Base-by-base conservation (phyloP, 2,888 invertebrate species). In the Nesidiocoris tenuis region DNA sequence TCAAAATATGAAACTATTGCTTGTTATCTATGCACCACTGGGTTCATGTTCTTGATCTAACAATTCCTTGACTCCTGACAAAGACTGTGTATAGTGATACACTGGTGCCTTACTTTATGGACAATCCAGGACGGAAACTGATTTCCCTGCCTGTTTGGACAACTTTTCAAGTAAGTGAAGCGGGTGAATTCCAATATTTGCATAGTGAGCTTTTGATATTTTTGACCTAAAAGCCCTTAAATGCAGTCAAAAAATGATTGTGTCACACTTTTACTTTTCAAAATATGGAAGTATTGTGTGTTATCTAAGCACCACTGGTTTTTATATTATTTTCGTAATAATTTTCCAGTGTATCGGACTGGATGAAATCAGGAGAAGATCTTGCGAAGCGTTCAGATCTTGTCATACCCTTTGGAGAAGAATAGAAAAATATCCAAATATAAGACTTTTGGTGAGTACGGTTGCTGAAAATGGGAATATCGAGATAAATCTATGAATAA, bases 71-170 rank as follows among this genome's bases (percentile, higher is more conserved):
- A 64, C 61, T 16, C 22, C n/a, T 56, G 1, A 12, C 68, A 5
- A 76, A 84, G 83, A 80, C 80, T 57, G 76, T 80, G 17, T 80
- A 79, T 63, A 79, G 79, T 25, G 75, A 79, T 57, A 61, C 75
- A 7, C 63, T 79, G 7, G 75, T 77, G 17, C 78, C 78, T 18
- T 74, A 77, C 12, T 72, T 80, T 0, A 66, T 79, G 63, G 79
- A 80, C 19, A 78, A 77, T 12, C 79, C 79, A 25, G 79, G 78
- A 18, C 65, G 79, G 23, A 79, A 79, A 67, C 74, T 94, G 61
- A 88, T 91, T 54, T 91, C 93, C 55, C 85, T 96, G 75, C 91
- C 96, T 1, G 84, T 96, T 74, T 96, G 96, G 96, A 88, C 92
- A 22, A 89, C 91, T 71, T 84, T 95, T 67, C 90, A 92, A 80